Conservation (phyloP, 2,888 invertebrate species). For the Pollenia angustigena region DNA sequence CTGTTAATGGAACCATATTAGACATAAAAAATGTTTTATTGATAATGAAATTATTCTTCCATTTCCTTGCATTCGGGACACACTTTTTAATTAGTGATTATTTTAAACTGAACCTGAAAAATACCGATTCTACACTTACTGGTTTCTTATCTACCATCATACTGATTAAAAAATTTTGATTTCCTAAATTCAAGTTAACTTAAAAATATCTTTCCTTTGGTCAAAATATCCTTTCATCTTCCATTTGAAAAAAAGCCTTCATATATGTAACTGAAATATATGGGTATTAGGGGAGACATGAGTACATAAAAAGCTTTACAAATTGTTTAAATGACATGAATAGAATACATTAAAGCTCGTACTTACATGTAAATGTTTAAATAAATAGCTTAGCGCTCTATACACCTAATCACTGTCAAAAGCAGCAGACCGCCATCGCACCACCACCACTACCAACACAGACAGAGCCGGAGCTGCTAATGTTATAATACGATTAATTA, state of each 20-base stretch:
- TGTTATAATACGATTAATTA: constrained; percentile 84
- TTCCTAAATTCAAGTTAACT: constrained; percentile 12
- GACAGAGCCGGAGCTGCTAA: constrained; percentile 71
- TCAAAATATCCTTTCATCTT: constrained; percentile 13
- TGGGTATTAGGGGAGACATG: not conserved
- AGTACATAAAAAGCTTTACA: no score
- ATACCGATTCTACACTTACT: not conserved
- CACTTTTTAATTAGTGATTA: no score
- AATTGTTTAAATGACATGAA: no score
- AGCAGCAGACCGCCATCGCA: constrained; percentile 75
- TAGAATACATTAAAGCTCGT: no score
- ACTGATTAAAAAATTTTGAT: not conserved
- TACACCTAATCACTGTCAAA: constrained; percentile 83
- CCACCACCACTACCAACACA: constrained; percentile 3
- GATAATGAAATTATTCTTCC: no score
- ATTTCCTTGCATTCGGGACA: no score
- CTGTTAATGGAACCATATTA: no score
- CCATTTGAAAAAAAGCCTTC: not conserved
- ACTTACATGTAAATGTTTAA: constrained; percentile 22
- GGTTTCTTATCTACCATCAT: not conserved
- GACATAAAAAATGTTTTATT: no score
- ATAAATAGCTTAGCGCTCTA: constrained; percentile 71
- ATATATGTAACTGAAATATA: not conserved
- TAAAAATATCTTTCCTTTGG: not conserved
- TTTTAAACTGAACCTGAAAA: no score